Evolutionary conservation across 2,113 vertebrate species (phyloP).

Genomic region (Thryonomys swinderianus): DNA sequence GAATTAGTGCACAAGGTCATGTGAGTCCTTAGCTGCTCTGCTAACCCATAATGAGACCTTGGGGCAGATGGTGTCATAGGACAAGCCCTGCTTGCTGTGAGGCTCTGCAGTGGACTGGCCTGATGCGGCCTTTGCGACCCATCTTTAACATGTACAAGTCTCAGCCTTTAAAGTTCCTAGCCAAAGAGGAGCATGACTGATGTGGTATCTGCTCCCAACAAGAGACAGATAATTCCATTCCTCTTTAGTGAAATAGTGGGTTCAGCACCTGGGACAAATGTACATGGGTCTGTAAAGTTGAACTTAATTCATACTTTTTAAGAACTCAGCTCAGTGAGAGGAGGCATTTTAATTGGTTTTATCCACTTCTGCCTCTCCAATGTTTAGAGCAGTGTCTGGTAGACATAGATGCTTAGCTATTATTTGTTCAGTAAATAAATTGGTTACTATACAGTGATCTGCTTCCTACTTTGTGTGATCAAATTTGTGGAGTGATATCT

Average conservation of each 20-base stretch:
- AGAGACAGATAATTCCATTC: not conserved
- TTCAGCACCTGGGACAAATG: not conserved
- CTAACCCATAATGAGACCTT: not conserved
- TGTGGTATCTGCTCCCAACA: not conserved
- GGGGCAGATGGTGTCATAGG: not conserved
- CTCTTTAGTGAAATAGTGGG: not conserved
- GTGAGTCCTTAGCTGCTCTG: conserved; percentile 16
- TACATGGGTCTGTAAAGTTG: not conserved
- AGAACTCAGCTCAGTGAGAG: not conserved
- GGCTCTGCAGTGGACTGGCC: not conserved
- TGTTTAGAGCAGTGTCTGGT: not conserved
- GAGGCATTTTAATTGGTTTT: not conserved
- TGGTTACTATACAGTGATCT: not conserved
- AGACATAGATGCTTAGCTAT: not conserved
- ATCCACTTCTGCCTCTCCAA: not conserved
- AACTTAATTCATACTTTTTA: not conserved
- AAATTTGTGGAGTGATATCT: not conserved
- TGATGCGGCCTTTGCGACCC: not conserved
- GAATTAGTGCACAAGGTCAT: not conserved
- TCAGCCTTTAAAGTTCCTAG: conserved; percentile 6
- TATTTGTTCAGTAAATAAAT: not conserved
- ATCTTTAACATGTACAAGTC: not conserved
- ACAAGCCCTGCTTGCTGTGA: not conserved
- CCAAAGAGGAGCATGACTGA: not conserved
- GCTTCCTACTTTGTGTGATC: not conserved